Conservation (phyloP, 1,140 invertebrate species). For the Drosophila nebulosa region DNA sequence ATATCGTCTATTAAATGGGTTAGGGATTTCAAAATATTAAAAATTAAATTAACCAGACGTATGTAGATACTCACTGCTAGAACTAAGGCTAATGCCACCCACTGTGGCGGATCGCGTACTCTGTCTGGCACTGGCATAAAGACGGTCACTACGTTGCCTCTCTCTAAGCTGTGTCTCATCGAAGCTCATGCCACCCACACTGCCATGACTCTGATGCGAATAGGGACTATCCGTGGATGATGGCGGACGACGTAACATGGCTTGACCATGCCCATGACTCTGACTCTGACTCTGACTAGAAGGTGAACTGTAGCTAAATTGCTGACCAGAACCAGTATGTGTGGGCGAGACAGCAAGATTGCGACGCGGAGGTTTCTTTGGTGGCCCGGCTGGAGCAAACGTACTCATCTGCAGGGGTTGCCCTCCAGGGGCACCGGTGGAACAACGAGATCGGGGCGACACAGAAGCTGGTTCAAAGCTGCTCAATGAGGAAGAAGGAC, state of each 20-base stretch:
- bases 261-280: slow-evolving; percentile 19
- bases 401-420: slow-evolving; percentile 66
- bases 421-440: slow-evolving; percentile 56
- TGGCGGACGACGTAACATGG: slow-evolving; percentile 43
- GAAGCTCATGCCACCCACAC: slow-evolving; percentile 74
- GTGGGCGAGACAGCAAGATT: slow-evolving; percentile 91
- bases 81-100: slow-evolving; percentile 60
- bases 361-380: slow-evolving; percentile 92
- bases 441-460: slow-evolving; percentile 71
- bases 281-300: slow-evolving; percentile 61
- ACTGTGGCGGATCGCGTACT: slow-evolving; percentile 61
- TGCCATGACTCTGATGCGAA: slow-evolving; percentile 72
- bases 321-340: slow-evolving; percentile 58
- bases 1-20: slow-evolving; percentile 76
- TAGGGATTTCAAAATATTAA: too few species aligned
- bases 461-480: slow-evolving; percentile 81
- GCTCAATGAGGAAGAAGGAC: slow-evolving; percentile 78
- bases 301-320: slow-evolving; percentile 70
- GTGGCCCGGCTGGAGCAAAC: slow-evolving; percentile 86
- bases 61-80: slow-evolving; percentile 55
- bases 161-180: slow-evolving; percentile 70
- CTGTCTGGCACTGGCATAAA: slow-evolving; percentile 72
- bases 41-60: too few species aligned
- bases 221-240: slow-evolving; percentile 69
- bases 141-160: slow-evolving; percentile 61